Base-by-base conservation (phyloP, 2,797 vertebrate genomes). In the Tapera naevia region DNA sequence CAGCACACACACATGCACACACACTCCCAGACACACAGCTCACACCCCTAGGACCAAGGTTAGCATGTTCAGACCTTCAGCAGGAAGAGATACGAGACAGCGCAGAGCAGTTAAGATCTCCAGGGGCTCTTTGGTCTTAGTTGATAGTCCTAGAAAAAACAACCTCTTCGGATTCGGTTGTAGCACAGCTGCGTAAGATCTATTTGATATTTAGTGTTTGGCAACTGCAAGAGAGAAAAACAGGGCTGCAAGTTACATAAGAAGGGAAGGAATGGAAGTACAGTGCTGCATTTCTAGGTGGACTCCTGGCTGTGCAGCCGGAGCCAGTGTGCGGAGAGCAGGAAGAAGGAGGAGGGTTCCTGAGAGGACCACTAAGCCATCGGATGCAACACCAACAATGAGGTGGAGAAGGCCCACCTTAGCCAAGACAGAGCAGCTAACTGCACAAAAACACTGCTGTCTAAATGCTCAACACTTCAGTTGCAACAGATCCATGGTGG, bases 41-140 rank as follows among this genome's bases (percentile, higher is more conserved):
- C 90, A 65, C 91, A 92, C 93, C 93, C 94, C 96, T 91, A 92
- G 91, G 96, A 96, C 93, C 95, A 54, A 53, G 61, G 87, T 66
- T 78, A 57, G 69, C 94, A 61, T 79, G 94, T 93, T 84, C 89
- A 94, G 91, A 91, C 89, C 94, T 93, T 96, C 82, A 74, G 94
- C 92, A 93, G 89, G 37, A 84, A 91, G 91, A 95, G 93, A 93
- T 66, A 74, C 22, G 51, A 94, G 88, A 87, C 81, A 86, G 89
- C 33, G 35, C 56, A 82, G 94, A 91, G 89, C 64, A 27, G 91
- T 66, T 69, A 80, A 74, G 91, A 94, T 96, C 93, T 95, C 93
- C 93, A 96, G 90, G 95, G 95, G 91, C 89, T 96, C 94, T 97
- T 96, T 97, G 96, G 96, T 95, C 96, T 96, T 93, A 92, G 93